Evolutionary conservation across 2,797 vertebrate species (phyloP), one percentile per base, ranked within the genome.

Genomic region (Momotus momota): DNA sequence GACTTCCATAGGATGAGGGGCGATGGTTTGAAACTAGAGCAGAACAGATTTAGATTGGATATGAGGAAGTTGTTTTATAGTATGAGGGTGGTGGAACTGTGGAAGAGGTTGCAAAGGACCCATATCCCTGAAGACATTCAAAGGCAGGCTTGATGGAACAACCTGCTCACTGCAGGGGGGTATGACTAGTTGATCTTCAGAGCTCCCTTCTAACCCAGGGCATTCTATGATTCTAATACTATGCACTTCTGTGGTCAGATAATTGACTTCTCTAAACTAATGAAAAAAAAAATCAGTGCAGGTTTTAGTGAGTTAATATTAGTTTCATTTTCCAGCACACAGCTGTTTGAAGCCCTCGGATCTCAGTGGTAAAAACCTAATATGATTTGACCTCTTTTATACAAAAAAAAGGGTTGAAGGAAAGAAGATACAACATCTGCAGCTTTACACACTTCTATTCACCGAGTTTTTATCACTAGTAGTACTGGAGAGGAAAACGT

Each of bases 301-400:
- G 15, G 35, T 74, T 87, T 86, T 66, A 60, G 33, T 38, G 19
- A 1, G 2, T 52, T 73, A 75, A 65, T 64, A 17, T 79, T 67
- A 72, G 51, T 75, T 91, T 93, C 81, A 82, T 93, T 90, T 88
- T 84, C 81, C 60, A 45, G 66, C 48, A 78, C 14, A 26, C 3
- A 3, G 62, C 45, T 77, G 46, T 79, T 41, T 81, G 51, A 94
- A 94, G 64, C 51, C 26, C 19, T 71, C 27, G 41, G 40, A 95
- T 91, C 75, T 78, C 67, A 75, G 13, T 26, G 20, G 69, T 69
- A 71, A 87, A 90, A 91, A 49, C 31, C 69, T 86, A 79, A 90
- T n/a, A 71, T 62, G 67, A 90, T 86, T 88, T 94, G 78, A 80
- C 82, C 69, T 90, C 83, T 81, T 95, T 92, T 57, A 73, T 38